Evolutionary conservation across 2,113 vertebrate species (phyloP), one percentile per base, ranked within the genome.

Genomic region (Passer domesticus): DNA sequence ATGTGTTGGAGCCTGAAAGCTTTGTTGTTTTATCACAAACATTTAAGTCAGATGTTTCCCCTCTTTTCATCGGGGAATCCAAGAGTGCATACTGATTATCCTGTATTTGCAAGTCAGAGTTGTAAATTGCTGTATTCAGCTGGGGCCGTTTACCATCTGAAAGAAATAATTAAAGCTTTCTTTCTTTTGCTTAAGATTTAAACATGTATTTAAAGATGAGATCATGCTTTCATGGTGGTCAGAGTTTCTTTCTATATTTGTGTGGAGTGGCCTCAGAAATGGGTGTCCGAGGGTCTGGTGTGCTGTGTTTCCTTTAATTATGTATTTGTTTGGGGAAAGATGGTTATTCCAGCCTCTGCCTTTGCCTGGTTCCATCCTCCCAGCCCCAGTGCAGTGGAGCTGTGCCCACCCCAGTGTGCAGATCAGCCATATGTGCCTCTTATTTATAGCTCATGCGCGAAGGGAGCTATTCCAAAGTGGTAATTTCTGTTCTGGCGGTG

Each of bases 121-220:
- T 84, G 73, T 91, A 76, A 90, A 87, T 89, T 46, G 59, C 88
- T 87, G 91, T 63, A 30, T 91, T 92, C 46, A 15, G 56, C 75
- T 73, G 53, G 27, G 82, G 91, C 83, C 75, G 20, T 84, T 95
- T 88, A 58, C 95, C 69, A 39, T 91, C 76, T 87, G 92, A 95
- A 92, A 90, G 95, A 92, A 94, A 66, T 96, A 94, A 96, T 94
- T 91, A 87, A 91, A 96, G 83, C 95, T 91, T 84, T 9, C 67
- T 81, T 89, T 92, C 72, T 70, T 59, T 86, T 70, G 78, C 91
- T 86, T 56, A 68, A 83, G 87, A 76, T 85, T 74, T 81, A 86
- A 95, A 78, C 9, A 3, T 92, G 66, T 89, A 73, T 80, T 97
- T 96, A 96, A 83, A 95, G 89, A 93, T 95, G 96, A 97, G 92